A percentile compares a stretch with the other conserved stretches of the same genome.
phyloP scores from a whole-genome alignment of 2,888 invertebrate species.

The Gibbula magus region DNA sequence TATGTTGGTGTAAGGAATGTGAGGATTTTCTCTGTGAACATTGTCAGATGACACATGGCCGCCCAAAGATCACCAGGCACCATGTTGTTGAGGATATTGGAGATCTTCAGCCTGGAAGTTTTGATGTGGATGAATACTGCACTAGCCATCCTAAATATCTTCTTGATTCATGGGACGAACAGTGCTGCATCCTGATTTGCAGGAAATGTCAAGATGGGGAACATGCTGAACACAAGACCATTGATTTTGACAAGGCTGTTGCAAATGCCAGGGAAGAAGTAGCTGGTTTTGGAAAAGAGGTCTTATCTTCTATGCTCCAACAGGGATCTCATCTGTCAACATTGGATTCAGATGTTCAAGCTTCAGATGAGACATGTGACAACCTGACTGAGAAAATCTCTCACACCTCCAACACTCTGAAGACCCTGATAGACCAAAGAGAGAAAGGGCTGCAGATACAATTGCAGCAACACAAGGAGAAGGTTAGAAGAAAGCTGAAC shows the following conservation, averaged over 20 bases:
- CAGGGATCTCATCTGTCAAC: neutral
- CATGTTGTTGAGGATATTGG: neutral
- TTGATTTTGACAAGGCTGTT: neutral
- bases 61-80: neutral
- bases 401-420: neutral
- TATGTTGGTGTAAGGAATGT: conserved; percentile 12
- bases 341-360: neutral
- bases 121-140: neutral
- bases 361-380: neutral
- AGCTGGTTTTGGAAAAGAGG: neutral
- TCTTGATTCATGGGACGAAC: neutral
- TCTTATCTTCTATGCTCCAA: neutral
- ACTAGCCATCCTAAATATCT: neutral
- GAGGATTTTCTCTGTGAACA: conserved; percentile 6
- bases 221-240: neutral
- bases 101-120: neutral
- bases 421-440: neutral
- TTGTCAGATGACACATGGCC: neutral
- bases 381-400: neutral
- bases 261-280: neutral
- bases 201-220: neutral
- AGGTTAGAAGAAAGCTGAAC: neutral
- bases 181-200: neutral
- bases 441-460: neutral
- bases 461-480: neutral